Evolutionary conservation across 1,140 invertebrate species (phyloP).

Genomic region (Atta texana): DNA sequence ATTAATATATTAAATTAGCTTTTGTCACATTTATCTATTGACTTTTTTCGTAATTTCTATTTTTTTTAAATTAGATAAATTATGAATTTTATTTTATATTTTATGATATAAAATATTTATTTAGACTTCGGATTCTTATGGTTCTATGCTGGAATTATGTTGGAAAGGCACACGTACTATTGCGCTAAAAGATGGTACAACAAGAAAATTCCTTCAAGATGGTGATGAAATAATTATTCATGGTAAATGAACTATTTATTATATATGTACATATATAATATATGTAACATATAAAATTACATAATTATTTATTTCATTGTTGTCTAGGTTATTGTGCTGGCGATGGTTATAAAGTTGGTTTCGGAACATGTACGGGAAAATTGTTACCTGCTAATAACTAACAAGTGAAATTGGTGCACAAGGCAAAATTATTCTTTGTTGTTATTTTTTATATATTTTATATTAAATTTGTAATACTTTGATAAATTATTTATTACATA

Average conservation of each 20-base stretch:
- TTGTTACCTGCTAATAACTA: conserved; percentile 91
- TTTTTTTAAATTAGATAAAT: background rate
- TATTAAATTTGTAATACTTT: background rate
- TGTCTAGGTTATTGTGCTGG: conserved; percentile 92
- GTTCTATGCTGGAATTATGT: conserved; percentile 96
- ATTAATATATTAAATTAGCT: background rate
- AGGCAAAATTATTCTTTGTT: background rate
- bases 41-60: conserved; percentile 28
- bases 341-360: conserved; percentile 93
- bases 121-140: conserved; percentile 94
- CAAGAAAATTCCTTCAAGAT: conserved; percentile 97
- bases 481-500: background rate
- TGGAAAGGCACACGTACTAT: conserved; percentile 97
- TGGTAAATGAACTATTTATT: conserved; percentile 85
- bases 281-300: background rate
- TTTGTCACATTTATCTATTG: background rate
- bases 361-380: conserved; percentile 95
- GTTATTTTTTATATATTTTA: background rate
- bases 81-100: conserved; percentile 17
- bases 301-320: conserved; percentile 36
- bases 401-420: conserved; percentile 47
- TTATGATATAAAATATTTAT: conserved; percentile 62
- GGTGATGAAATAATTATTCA: conserved; percentile 96
- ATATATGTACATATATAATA: background rate
- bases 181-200: conserved; percentile 91